phyloP scores from a whole-genome alignment of 2,113 vertebrate genomes.

The Rhinichthys klamathensis region DNA sequence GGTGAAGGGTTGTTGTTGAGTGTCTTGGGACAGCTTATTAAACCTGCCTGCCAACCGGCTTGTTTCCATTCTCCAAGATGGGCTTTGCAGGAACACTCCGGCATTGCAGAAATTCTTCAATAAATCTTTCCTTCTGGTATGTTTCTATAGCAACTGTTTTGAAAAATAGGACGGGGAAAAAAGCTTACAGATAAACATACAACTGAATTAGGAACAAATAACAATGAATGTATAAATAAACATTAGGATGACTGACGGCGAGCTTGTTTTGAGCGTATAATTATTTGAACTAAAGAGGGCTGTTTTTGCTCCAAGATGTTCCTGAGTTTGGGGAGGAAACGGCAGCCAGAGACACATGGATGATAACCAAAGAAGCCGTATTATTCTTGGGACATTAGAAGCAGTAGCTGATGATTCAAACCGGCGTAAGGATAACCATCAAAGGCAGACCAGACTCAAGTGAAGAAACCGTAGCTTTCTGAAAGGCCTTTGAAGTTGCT shows the following conservation, averaged over 20 bases:
- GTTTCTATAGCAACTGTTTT: slow-evolving; percentile 67
- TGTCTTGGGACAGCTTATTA: slow-evolving; percentile 41
- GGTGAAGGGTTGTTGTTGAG: slow-evolving; percentile 4
- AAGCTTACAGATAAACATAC: slow-evolving; percentile 50
- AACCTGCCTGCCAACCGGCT: slow-evolving; percentile 26
- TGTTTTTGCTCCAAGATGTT: slow-evolving; percentile 54
- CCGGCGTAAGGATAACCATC: slow-evolving; percentile 65
- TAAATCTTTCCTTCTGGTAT: slow-evolving; percentile 36
- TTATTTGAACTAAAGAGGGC: slow-evolving; percentile 63
- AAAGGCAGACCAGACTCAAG: slow-evolving; percentile 62
- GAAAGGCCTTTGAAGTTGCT: slow-evolving; percentile 53
- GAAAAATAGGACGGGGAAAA: slow-evolving; percentile 54
- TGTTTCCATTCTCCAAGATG: slow-evolving; percentile 18
- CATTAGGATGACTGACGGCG: slow-evolving; percentile 62
- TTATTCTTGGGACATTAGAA: slow-evolving; percentile 57
- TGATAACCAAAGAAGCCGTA: slow-evolving; percentile 47
- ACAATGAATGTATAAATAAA: slow-evolving; percentile 63
- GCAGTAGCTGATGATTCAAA: slow-evolving; percentile 60
- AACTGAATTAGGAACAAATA: slow-evolving; percentile 53
- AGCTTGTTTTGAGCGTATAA: slow-evolving; percentile 56
- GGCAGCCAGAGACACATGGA: not conserved
- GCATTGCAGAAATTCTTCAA: slow-evolving; percentile 23
- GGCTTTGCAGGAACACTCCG: slow-evolving; percentile 34
- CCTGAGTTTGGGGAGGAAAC: slow-evolving; percentile 25
- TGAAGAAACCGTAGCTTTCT: slow-evolving; percentile 50